These are phyloP conservation scores for Gorsachius magnificus DNA, from an alignment of 2,797 vertebrate genomes.

Conservation along the genomic window DNA sequence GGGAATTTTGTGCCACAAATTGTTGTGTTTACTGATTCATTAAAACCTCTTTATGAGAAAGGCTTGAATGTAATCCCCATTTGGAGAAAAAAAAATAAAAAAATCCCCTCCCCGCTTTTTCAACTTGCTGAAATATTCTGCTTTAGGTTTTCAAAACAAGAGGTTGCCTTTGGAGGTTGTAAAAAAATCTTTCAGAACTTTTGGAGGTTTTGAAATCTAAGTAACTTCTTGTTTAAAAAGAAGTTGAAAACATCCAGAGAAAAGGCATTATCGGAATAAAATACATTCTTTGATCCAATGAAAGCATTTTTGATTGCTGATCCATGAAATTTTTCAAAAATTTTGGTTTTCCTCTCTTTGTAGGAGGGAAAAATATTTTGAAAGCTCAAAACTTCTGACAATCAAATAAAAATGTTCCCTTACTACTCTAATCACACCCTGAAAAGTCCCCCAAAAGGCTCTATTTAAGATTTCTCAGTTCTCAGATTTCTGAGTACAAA, in stretches of 20 bases:
- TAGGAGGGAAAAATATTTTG: not conserved
- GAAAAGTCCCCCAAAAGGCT: not conserved
- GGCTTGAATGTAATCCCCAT: not conserved
- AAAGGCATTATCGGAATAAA: not conserved
- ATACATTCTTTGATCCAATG: not conserved
- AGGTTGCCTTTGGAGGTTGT: not conserved
- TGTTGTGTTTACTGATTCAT: not conserved
- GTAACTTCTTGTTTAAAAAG: not conserved
- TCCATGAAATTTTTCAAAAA: not conserved
- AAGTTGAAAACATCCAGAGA: not conserved
- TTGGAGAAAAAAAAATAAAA: not conserved
- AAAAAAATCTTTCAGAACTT: not conserved
- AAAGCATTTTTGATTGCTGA: not conserved
- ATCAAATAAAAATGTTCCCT: not conserved
- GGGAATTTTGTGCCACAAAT: not conserved
- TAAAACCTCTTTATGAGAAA: not conserved
- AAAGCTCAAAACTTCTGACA: not conserved
- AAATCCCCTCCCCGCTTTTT: not conserved
- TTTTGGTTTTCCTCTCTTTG: not conserved
- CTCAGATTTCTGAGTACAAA: not conserved
- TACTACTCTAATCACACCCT: not conserved
- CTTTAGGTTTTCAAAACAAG: not conserved
- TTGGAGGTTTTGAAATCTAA: not conserved
- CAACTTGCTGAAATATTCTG: not conserved
- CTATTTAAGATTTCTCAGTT: not conserved